Evolutionary conservation across 2,888 invertebrate species (phyloP).

Genomic region (Xestoiulus laeticollis): DNA sequence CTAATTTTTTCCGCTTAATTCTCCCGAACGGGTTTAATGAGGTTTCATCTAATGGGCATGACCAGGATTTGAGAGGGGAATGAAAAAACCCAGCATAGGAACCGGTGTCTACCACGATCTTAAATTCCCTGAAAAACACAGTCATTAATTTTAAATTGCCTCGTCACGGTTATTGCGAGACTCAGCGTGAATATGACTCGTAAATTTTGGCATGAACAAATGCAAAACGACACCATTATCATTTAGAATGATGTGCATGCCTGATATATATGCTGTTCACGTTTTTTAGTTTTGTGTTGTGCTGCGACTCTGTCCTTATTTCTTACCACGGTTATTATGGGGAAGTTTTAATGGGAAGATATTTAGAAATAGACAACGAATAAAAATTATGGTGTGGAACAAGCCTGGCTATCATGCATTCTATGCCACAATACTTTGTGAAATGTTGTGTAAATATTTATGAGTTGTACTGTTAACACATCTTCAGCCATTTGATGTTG

Average conservation of each 20-base stretch:
- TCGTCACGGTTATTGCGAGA: neutral
- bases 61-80: neutral
- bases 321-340: too few species aligned
- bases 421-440: too few species aligned
- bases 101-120: neutral
- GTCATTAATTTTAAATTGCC: neutral
- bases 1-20: conserved; percentile 2
- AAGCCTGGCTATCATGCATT: too few species aligned
- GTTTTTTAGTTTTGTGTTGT: too few species aligned
- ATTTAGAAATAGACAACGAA: too few species aligned
- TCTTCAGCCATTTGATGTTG: too few species aligned
- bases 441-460: too few species aligned
- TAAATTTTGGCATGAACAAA: neutral
- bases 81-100: neutral
- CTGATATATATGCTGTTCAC: neutral
- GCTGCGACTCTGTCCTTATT: too few species aligned
- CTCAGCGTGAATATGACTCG: conserved; percentile 1
- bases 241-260: neutral
- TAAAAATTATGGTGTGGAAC: too few species aligned
- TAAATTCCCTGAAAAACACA: neutral
- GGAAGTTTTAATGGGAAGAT: too few species aligned
- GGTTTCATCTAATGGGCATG: neutral
- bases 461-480: too few species aligned
- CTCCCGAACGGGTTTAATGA: conserved; percentile 16
- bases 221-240: neutral